A percentile compares a stretch with the other conserved stretches of the same genome.
Conservation (phyloP, 2,888 invertebrate species). For the Physocephala rufipes region DNA sequence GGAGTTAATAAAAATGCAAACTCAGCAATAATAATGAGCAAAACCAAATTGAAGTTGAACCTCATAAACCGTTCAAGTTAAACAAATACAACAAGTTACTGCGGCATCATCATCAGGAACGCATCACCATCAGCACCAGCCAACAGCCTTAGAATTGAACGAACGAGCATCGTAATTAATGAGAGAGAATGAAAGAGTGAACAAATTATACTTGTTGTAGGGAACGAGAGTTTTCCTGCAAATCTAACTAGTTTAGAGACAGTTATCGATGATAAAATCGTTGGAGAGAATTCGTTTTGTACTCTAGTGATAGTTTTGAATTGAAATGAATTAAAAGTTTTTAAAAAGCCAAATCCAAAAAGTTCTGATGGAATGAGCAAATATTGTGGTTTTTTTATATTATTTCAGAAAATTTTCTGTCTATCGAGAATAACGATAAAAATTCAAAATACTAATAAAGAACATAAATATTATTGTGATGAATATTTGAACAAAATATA, state of each 20-base stretch:
- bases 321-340: not conserved
- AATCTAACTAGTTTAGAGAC: not conserved
- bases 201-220: not conserved
- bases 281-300: too few species aligned
- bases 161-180: not conserved
- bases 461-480: too few species aligned
- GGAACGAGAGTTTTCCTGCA: not conserved
- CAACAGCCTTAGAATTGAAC: too few species aligned
- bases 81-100: slow-evolving; percentile 12
- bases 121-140: not conserved
- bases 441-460: too few species aligned
- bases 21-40: slow-evolving; percentile 24
- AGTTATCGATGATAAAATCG: too few species aligned
- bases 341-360: not conserved
- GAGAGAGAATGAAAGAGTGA: not conserved
- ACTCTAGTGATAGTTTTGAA: not conserved
- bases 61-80: not conserved
- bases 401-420: too few species aligned
- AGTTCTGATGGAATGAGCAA: too few species aligned
- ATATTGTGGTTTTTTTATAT: too few species aligned
- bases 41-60: not conserved
- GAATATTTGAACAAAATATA: too few species aligned
- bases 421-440: too few species aligned
- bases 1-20: slow-evolving; percentile 34
- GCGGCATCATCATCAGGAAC: not conserved